These are phyloP conservation scores for Drosophila miranda DNA, from an alignment of 1,140 invertebrate genomes.

Conservation along the genomic window DNA sequence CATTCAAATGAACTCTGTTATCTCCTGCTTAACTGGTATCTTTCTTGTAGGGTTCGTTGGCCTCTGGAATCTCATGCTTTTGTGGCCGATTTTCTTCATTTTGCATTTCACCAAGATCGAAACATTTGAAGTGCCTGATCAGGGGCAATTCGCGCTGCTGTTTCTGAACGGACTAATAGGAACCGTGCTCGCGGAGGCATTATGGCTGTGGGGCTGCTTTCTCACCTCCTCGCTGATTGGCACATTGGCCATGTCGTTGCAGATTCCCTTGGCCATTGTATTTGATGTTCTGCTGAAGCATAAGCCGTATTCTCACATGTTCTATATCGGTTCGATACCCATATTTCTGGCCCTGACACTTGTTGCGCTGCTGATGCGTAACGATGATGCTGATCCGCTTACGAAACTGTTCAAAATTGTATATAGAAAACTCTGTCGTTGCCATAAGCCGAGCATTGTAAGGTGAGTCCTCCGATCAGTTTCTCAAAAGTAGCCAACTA, in stretches of 20 bases:
- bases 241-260: slow-evolving; percentile 91
- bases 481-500: not conserved
- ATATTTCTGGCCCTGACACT: slow-evolving; percentile 91
- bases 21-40: slow-evolving; percentile 1
- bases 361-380: slow-evolving; percentile 89
- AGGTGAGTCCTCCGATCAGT: slow-evolving; percentile 77
- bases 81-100: slow-evolving; percentile 94
- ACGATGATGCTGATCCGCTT: slow-evolving; percentile 93
- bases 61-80: slow-evolving; percentile 89
- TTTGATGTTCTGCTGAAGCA: slow-evolving; percentile 91
- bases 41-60: slow-evolving; percentile 90
- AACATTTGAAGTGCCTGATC: slow-evolving; percentile 91
- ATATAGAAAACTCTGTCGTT: slow-evolving; percentile 84
- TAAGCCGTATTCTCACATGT: slow-evolving; percentile 88
- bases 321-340: slow-evolving; percentile 91
- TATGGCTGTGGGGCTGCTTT: slow-evolving; percentile 96
- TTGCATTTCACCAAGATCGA: slow-evolving; percentile 91
- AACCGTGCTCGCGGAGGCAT: slow-evolving; percentile 92
- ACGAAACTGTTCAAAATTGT: slow-evolving; percentile 86
- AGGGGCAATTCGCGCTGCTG: slow-evolving; percentile 90
- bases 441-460: slow-evolving; percentile 83
- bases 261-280: slow-evolving; percentile 93
- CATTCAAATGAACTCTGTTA: not conserved
- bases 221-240: slow-evolving; percentile 93
- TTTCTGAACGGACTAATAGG: slow-evolving; percentile 93